Evolutionary conservation across 2,888 invertebrate genomes (phyloP), one percentile per base, ranked within the genome.

Genomic region (Parnassius mnemosyne): DNA sequence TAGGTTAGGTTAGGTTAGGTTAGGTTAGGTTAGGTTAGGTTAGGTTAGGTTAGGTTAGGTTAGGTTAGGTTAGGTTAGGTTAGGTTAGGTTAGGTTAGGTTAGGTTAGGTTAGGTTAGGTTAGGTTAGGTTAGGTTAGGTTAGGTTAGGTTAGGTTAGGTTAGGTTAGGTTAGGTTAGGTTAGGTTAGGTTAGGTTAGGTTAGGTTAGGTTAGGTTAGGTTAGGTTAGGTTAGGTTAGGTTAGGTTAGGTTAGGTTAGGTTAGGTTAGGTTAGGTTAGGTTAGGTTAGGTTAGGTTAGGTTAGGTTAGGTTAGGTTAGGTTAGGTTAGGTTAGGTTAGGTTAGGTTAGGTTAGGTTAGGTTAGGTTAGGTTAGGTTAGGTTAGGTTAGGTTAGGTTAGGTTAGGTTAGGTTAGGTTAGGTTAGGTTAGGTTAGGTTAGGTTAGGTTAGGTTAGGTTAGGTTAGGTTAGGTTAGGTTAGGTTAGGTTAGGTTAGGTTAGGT

Each of bases 361-460:
- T 69, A 68, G 68, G 71, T 69, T 70, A 67, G 69, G 69, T 69
- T 70, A 68, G 70, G 70, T 68, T 68, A 67, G 69, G 69, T 69
- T 70, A 68, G 69, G 69, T 69, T 69, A 69, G 69, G 70, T 69
- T 70, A 67, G 70, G 71, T 69, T 70, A 69, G 69, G 69, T 69
- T 70, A 69, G 70, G 69, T 70, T 69, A 69, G 69, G 70, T 69
- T 69, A 66, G 69, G 70, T 69, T 68, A 13, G 53, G 43, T 53
- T 53, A 43, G 53, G 53, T 53, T 64, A 60, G 63, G 67, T 66
- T 66, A 66, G 66, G 65, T 66, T 66, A 63, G 66, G 41, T 65
- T 69, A 71, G 68, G 69, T 71, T 70, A 71, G 72, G 72, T 71
- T 71, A n/a, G 71, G 71, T 73, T 71, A 70, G 71, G 71, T 71